phyloP scores from a whole-genome alignment of 2,888 invertebrate species.

The Meteorus colon region DNA sequence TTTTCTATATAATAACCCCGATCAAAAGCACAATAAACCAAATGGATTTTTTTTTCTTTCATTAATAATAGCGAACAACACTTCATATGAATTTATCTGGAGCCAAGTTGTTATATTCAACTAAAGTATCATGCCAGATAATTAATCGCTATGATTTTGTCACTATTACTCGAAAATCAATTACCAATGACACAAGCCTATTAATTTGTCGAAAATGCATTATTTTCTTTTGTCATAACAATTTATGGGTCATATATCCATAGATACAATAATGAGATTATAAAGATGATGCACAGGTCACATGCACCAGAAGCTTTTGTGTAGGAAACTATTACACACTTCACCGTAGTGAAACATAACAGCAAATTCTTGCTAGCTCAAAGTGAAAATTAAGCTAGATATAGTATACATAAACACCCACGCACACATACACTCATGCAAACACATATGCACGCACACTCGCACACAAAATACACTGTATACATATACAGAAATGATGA shows the following conservation, averaged over 20 bases:
- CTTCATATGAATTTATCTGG: not conserved
- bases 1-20: conserved; percentile 9
- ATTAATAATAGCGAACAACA: not conserved
- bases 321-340: not conserved
- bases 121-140: not conserved
- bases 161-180: not conserved
- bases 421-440: no score
- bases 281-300: not conserved
- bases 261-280: not conserved
- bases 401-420: conserved; percentile 29
- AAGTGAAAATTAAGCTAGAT: conserved; percentile 24
- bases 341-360: not conserved
- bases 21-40: conserved; percentile 7
- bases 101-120: not conserved
- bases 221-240: no score
- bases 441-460: no score
- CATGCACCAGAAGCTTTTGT: not conserved
- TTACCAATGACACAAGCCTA: not conserved
- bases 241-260: not conserved
- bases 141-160: not conserved
- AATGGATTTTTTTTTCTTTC: conserved; percentile 1
- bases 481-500: no score
- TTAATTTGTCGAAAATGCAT: not conserved
- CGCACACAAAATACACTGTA: no score
- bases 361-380: conserved; percentile 28